Evolutionary conservation across 37 sponge, comb jelly and placozoan genomes (phyloP), one percentile per base, ranked within the genome.

Genomic region (Beroe forskalii): DNA sequence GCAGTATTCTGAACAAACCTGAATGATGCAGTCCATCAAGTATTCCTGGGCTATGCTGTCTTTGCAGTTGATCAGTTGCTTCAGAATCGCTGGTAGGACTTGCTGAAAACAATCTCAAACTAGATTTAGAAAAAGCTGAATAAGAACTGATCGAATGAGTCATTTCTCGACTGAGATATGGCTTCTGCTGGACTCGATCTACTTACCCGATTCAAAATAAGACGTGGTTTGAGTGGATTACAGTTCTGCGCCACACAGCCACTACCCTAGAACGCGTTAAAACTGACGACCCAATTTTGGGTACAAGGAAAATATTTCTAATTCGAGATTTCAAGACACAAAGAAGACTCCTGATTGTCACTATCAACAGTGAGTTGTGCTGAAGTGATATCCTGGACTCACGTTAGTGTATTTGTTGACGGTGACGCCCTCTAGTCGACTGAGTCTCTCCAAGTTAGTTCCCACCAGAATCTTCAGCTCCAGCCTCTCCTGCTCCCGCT

Each of bases 1-100:
- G 69, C 61, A 22, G n/a, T n/a, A n/a, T n/a, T n/a, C n/a, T n/a
- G n/a, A n/a, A 55, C 24, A n/a, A 62, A 96, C 97, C 94, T 96
- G 97, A 17, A 98, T 98, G 86, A 98, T 91, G 90, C 99, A 98
- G 90, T 98, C 99, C 97, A 98, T 95, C 48, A 98, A 94, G 91
- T 98, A 98, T 89, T 96, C 97, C 91, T 98, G 99, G 1, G 99
- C 94, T 33, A 98, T 98, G 64, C 97, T 80, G 62, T 98, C 99
- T 23, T 93, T 91, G 66, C 99, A 98, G 76, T 94, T 94, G 37
- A 95, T 92, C 23, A 98, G 94, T 92, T 98, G 99, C 92, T 98
- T 97, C 90, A 98, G 90, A 0, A 98, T 90, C 39, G 91, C 93
- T 8, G 95, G 95, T 62, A 98, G 90, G 0, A 96, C 93, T 0